Evolutionary conservation across 1,140 invertebrate genomes (phyloP), one percentile per base, ranked within the genome.

Genomic region (Procambarus virginalis): DNA sequence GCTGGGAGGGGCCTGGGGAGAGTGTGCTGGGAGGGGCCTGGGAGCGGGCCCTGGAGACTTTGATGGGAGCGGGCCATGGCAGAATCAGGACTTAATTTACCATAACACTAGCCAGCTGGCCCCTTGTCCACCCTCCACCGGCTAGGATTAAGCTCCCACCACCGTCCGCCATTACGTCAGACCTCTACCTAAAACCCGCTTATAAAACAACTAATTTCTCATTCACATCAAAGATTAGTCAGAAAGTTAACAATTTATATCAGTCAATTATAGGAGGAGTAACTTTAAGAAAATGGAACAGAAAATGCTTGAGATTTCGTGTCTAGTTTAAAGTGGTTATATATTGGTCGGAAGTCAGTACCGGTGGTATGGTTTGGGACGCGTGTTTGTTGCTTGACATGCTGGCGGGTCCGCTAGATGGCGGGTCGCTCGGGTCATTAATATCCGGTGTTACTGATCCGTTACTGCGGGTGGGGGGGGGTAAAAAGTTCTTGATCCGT

Each of bases 71-170:
- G 84, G 22, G 83, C 70, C n/a, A 0, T 1, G 45, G 79, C 49
- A 49, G 55, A 49, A 55, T 20, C 9, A 51, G 83, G n/a, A n/a
- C n/a, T 34, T 17, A 78, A n/a, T n/a, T 86, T 86, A 86, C 73
- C 84, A 86, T 86, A 86, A 86, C 84, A 86, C 79, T 86, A 78
- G 84, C 84, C 51, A 73, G 51, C 84, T 20, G 78, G 75, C n/a
- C 75, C 76, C 76, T 86, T 51, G 58, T 68, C 14, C 45, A 10
- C 84, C 84, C 75, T 0, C 8, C 10, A 58, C 17, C 75, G 84
- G 76, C 45, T 3, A 12, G 73, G 17, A 34, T 79, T 78, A 22
- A 14, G 58, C 84, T 64, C n/a, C 22, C 70, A n/a, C 70, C 34
- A 34, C 34, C 34, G n/a, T 34, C 34, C 34, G 20, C 8, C 84